phyloP scores from a whole-genome alignment of 2,113 vertebrate species.

The Glaucidium brasilianum region DNA sequence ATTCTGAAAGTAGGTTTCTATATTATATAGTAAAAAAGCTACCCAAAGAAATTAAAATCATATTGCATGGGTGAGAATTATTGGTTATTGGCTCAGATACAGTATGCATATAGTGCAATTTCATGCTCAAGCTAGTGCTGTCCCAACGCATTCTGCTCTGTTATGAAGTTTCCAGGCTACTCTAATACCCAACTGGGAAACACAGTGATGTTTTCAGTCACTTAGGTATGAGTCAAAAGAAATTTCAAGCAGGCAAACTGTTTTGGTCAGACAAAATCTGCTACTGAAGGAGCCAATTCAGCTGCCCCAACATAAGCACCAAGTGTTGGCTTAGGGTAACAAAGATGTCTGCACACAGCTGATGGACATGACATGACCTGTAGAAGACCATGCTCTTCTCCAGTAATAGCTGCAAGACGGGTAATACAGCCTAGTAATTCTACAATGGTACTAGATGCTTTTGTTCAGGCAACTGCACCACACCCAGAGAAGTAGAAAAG shows the following conservation, averaged over 20 bases:
- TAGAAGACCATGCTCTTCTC: neutral
- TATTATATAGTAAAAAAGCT: neutral
- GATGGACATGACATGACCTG: neutral
- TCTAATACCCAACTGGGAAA: neutral
- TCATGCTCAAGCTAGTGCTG: neutral
- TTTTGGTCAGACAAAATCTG: neutral
- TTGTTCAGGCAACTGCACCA: neutral
- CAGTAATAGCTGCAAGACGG: neutral
- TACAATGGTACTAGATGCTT: neutral
- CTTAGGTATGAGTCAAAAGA: neutral
- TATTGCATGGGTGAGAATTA: fast-evolving
- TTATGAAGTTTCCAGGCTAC: neutral
- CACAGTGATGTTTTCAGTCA: neutral
- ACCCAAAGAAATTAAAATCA: neutral
- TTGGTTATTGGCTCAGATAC: neutral
- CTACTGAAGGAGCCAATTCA: neutral
- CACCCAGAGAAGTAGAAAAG: neutral
- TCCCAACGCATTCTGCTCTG: neutral
- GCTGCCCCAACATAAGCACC: neutral
- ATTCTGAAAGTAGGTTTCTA: neutral
- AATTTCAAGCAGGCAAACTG: neutral
- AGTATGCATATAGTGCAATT: neutral
- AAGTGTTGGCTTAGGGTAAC: neutral
- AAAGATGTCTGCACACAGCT: fast-evolving
- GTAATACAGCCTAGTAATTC: neutral